Evolutionary conservation across 2,888 invertebrate species (phyloP).

Genomic region (Vesta saturnalis): DNA sequence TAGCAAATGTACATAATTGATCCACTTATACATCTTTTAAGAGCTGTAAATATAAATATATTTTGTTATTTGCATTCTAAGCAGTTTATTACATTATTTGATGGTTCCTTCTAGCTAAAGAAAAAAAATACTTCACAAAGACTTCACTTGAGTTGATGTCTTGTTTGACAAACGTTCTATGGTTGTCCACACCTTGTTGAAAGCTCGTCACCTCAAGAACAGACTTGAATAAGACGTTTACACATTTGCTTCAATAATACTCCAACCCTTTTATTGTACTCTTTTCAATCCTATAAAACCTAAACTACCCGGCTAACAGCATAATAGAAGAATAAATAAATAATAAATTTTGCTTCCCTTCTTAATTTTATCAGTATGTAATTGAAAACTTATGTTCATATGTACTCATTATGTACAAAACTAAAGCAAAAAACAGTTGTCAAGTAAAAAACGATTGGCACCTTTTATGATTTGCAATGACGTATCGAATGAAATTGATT

Average conservation of each 20-base stretch:
- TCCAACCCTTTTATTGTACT: conserved; percentile 17
- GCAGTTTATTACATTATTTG: conserved; percentile 11
- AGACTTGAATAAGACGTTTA: conserved; percentile 57
- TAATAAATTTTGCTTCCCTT: no score
- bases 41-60: background rate
- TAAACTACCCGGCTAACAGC: background rate
- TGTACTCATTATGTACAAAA: no score
- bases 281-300: background rate
- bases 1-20: background rate
- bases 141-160: conserved; percentile 52
- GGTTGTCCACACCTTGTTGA: conserved; percentile 59
- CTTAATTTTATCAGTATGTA: no score
- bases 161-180: conserved; percentile 61
- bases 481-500: no score
- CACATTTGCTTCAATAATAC: conserved; percentile 45
- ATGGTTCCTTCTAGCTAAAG: conserved; percentile 21
- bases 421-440: no score
- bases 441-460: no score
- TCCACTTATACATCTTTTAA: background rate
- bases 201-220: conserved; percentile 56
- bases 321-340: background rate
- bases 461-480: no score
- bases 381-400: no score
- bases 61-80: conserved; percentile 16
- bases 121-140: conserved; percentile 23